Base-by-base conservation (phyloP, 2,888 invertebrate species). In the Megastigmus dorsalis region DNA sequence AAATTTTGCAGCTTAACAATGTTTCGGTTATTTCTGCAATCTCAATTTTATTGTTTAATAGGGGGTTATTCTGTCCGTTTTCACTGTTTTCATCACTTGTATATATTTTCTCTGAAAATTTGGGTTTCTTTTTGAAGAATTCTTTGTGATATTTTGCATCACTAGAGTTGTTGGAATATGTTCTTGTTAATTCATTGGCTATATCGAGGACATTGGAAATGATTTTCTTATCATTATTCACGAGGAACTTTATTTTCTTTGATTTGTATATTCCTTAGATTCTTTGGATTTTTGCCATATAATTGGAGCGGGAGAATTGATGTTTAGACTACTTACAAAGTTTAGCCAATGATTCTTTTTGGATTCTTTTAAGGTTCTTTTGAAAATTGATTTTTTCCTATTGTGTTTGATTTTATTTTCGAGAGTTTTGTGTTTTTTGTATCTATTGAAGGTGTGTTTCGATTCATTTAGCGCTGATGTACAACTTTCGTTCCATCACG, bases 401-500 rank as follows among this genome's bases (percentile, higher is more conserved):
- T 71, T 63, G 30, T 52, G 62, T 43, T 69, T 43, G 1, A 63
- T 55, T 59, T 45, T 55, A 28, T 67, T 76, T 50, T 54, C 68
- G 13, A 23, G 9, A 2, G 69, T 73, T 33, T 33, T 6, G 9
- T 33, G 9, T 33, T 33, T 33, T 33, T 33, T 33, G 9, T 6
- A 33, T 33, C 4, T 33, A 33, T 33, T 33, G 9, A 33, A 33
- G 33, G 33, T 6, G 9, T 33, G 33, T 33, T 33, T 33, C 9
- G 33, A 6, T 7, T 72, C 52, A 43, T 59, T 76, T 4, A 59
- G 0, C 0, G 72, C 69, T 26, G 52, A 23, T 20, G 65, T 23
- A 41, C 78, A 76, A 13, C 76, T 33, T 0, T 69, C 2, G 33
- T 78, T 80, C 79, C 33, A 33, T 9, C 33, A 33, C 4, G 33